Evolutionary conservation across 2,888 invertebrate genomes (phyloP), one percentile per base, ranked within the genome.

Genomic region (Noctua janthina): DNA sequence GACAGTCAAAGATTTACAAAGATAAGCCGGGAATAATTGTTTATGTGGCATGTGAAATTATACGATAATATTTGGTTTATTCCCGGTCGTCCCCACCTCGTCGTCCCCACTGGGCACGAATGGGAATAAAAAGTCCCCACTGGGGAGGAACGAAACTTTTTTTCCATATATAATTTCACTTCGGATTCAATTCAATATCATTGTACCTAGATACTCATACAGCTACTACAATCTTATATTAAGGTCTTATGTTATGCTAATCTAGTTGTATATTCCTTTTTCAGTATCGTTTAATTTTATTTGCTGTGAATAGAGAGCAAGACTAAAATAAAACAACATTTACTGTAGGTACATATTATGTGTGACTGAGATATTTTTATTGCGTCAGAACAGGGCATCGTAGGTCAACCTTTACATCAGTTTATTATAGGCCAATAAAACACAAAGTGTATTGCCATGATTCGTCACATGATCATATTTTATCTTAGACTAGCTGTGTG

Each of bases 391-490:
- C 2, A 64, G 82, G 64, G 56, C 10, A 66, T 39, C 35, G 20
- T 64, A 39, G 76, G 76, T 82, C 83, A 73, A 20, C 6, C 43
- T 80, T 51, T 54, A 72, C 23, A 66, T 74, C 59, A 80, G 39
- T 54, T 59, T 15, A 46, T 7, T 23, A 56, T 10, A 49, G 8
- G 5, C 13, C 29, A 59, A 17, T 39, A 68, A 46, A 49, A 73
- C 35, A 85, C 17, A 70, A 84, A 64, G 23, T 43, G 23, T 67
- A 15, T 54, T 54, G 23, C n/a, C 46, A 11, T 59, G 13, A 67
- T 51, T 54, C 66, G 56, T 62, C 51, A 71, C 56, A 69, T 76
- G 8, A 35, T 35, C 62, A 64, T 56, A 35, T 39, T 3, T 23
- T 35, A 59, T 23, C 59, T 13, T 15, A 70, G 83, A 59, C n/a